Conservation (phyloP, 2,797 vertebrate genomes). For the Erithacus rubecula region DNA sequence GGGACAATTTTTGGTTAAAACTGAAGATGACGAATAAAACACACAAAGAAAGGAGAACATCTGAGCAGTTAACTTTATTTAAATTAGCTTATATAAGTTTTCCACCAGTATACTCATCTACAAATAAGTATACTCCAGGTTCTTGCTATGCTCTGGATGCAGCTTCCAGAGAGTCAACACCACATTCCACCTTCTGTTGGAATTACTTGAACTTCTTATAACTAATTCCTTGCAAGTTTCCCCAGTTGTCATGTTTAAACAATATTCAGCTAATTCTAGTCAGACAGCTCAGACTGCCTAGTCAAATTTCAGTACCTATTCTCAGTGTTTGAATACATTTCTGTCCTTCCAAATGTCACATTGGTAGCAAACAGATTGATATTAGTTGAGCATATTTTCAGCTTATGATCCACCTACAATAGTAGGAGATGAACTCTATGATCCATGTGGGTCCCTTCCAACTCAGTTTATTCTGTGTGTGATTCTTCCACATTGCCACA, state of each 20-base stretch:
- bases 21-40: background rate
- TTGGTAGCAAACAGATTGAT: background rate
- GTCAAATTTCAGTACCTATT: background rate
- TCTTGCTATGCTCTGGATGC: background rate
- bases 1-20: background rate
- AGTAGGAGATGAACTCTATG: background rate
- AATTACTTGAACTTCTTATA: background rate
- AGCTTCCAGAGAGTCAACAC: background rate
- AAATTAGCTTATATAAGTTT: background rate
- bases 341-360: background rate
- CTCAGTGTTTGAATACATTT: background rate
- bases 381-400: background rate
- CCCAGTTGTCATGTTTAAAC: background rate
- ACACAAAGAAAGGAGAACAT: background rate
- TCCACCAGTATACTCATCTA: background rate
- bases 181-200: background rate
- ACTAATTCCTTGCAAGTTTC: background rate
- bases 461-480: background rate
- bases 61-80: background rate
- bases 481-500: background rate
- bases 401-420: background rate
- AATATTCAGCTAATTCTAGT: background rate
- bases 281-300: background rate
- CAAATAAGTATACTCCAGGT: background rate
- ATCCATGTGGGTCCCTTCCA: background rate